Evolutionary conservation across 1,140 invertebrate species (phyloP).

Genomic region (Latrodectus geometricus): DNA sequence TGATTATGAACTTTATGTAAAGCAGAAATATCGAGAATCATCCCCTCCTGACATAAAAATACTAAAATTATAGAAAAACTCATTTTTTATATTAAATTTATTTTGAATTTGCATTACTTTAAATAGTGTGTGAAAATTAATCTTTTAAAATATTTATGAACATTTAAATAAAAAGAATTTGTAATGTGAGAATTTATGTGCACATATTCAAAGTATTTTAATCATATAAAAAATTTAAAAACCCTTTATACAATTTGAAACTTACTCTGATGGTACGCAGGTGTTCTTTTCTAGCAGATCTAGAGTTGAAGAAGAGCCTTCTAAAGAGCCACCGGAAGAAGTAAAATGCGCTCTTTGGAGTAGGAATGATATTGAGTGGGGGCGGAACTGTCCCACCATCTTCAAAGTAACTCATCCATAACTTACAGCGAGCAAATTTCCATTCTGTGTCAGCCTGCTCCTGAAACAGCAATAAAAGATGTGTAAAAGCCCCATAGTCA

Average conservation of each 20-base stretch:
- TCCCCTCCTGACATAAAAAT: too few relatives aligned
- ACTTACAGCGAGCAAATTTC: slow-evolving; percentile 89
- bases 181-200: neutral
- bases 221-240: neutral
- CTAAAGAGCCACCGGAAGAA: slow-evolving; percentile 84
- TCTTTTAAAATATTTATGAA: neutral
- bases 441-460: slow-evolving; percentile 89
- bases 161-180: neutral
- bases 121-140: neutral
- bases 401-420: slow-evolving; percentile 95
- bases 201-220: neutral
- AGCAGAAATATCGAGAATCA: too few relatives aligned
- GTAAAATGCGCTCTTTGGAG: slow-evolving; percentile 80
- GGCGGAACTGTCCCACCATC: slow-evolving; percentile 86
- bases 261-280: slow-evolving; percentile 90
- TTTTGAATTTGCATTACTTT: neutral
- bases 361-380: slow-evolving; percentile 87
- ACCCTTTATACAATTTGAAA: neutral
- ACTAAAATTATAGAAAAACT: too few relatives aligned
- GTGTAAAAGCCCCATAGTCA: neutral
- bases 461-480: slow-evolving; percentile 68
- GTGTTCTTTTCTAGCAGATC: slow-evolving; percentile 88
- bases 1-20: too few relatives aligned
- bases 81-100: too few relatives aligned
- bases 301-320: slow-evolving; percentile 84